Percentiles rank a stretch among this genome's conserved stretches.
Evolutionary conservation across 2,888 invertebrate species (phyloP).

Genomic region (Drosophila hamatofila): DNA sequence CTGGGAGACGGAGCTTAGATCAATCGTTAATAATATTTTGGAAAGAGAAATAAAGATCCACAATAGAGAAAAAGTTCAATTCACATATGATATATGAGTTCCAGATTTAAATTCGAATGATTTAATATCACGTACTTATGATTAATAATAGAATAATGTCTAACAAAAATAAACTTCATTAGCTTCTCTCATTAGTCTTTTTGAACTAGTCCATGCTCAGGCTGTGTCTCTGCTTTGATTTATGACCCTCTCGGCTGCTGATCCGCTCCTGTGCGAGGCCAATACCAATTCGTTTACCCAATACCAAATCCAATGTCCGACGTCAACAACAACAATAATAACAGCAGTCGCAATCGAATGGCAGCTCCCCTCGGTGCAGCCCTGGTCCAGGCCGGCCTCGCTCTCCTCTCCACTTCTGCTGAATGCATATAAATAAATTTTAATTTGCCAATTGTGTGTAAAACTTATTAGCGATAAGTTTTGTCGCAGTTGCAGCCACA

Average conservation of each 20-base stretch:
- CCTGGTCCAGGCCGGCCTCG: background rate
- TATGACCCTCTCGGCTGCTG: background rate
- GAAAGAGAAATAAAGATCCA: background rate
- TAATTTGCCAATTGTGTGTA: constrained; percentile 77
- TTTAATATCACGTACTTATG: too few relatives aligned
- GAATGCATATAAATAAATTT: constrained; percentile 71
- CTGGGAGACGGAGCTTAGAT: background rate
- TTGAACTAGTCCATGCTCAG: background rate
- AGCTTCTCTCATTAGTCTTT: background rate
- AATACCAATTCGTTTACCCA: constrained; percentile 22
- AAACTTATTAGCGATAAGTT: constrained; percentile 79
- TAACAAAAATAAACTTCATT: background rate
- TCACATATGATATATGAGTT: too few relatives aligned
- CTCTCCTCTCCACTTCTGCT: background rate
- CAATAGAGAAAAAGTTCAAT: too few relatives aligned
- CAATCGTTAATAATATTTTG: background rate
- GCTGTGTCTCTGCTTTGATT: background rate
- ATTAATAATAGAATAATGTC: too few relatives aligned
- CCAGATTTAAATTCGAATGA: too few relatives aligned
- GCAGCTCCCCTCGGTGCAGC: constrained; percentile 6
- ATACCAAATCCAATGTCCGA: constrained; percentile 24
- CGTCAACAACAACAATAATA: constrained; percentile 38
- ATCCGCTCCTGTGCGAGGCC: constrained; percentile 41
- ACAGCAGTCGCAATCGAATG: constrained; percentile 51
- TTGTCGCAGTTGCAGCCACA: constrained; percentile 48